A percentile compares a stretch with the other conserved stretches of the same genome.
Conservation (phyloP, 2,113 vertebrate genomes). For the Lamprotornis superbus region DNA sequence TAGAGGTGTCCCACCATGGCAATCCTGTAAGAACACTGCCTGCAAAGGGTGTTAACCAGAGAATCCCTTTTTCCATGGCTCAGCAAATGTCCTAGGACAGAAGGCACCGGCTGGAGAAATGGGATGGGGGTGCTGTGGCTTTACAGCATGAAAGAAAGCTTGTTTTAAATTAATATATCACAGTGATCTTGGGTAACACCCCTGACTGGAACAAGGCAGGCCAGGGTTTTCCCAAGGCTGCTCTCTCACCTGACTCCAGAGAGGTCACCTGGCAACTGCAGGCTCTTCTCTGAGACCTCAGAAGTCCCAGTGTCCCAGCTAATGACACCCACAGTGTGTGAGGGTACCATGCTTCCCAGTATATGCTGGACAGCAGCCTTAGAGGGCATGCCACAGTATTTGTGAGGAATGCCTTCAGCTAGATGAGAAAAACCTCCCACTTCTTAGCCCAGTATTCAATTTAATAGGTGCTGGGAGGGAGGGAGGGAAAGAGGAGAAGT, state of each 20-base stretch:
- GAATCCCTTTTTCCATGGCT: background rate
- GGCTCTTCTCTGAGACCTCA: background rate
- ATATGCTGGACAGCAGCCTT: background rate
- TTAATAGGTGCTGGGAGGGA: background rate
- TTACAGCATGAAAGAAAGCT: background rate
- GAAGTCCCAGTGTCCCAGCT: background rate
- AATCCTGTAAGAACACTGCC: background rate
- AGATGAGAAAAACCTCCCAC: background rate
- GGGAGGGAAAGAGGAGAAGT: background rate
- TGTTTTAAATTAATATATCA: background rate
- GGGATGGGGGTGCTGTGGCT: background rate
- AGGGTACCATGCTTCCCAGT: background rate
- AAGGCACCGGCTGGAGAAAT: background rate
- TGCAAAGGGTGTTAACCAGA: background rate
- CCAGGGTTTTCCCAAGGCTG: background rate
- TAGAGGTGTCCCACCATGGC: background rate
- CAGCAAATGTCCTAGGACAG: background rate
- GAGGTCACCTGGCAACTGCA: rapidly evolving
- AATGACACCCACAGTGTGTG: rapidly evolving
- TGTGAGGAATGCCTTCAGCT: background rate
- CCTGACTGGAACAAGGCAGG: background rate
- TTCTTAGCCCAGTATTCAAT: background rate
- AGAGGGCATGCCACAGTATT: rapidly evolving
- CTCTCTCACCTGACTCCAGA: background rate
- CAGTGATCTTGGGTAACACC: background rate